Percentiles rank a stretch among this genome's conserved stretches.
Evolutionary conservation across 2,797 vertebrate species (phyloP).

Genomic region (Lagorchestes hirsutus): DNA sequence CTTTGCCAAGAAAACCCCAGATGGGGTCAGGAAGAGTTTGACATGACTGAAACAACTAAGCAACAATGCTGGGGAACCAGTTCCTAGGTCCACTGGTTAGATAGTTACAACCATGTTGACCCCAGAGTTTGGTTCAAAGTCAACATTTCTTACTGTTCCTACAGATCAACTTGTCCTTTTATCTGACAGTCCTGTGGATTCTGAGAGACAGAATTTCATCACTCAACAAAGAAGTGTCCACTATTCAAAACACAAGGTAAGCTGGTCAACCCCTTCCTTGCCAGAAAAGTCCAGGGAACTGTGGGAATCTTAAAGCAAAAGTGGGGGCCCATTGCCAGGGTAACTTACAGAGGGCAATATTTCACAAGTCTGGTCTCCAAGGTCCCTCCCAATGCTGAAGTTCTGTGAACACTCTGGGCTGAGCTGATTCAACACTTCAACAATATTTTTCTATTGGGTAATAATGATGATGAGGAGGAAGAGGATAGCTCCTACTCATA

Average conservation of each 20-base stretch:
- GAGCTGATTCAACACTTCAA: neutral
- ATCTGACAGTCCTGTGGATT: slow-evolving; percentile 80
- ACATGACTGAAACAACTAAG: neutral
- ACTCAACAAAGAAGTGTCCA: slow-evolving; percentile 82
- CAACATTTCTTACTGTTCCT: neutral
- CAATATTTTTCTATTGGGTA: neutral
- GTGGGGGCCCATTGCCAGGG: neutral
- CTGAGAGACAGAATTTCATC: slow-evolving; percentile 79
- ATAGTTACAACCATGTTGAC: neutral
- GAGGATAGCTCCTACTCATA: neutral
- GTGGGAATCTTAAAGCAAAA: neutral
- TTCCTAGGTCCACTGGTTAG: neutral
- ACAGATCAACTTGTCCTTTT: slow-evolving; percentile 80
- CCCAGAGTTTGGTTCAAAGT: neutral
- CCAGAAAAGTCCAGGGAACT: neutral
- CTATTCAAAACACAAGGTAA: slow-evolving; percentile 81
- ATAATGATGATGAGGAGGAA: neutral
- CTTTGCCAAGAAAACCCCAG: neutral
- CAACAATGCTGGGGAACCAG: neutral
- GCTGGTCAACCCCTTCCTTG: neutral
- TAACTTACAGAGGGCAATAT: neutral
- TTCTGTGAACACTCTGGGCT: neutral
- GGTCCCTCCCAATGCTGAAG: neutral
- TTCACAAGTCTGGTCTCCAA: neutral
- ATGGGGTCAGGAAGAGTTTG: no score